Percentiles rank a stretch among this genome's conserved stretches.
Evolutionary conservation across 2,888 invertebrate genomes (phyloP).

Genomic region (Cyclophora punctaria): DNA sequence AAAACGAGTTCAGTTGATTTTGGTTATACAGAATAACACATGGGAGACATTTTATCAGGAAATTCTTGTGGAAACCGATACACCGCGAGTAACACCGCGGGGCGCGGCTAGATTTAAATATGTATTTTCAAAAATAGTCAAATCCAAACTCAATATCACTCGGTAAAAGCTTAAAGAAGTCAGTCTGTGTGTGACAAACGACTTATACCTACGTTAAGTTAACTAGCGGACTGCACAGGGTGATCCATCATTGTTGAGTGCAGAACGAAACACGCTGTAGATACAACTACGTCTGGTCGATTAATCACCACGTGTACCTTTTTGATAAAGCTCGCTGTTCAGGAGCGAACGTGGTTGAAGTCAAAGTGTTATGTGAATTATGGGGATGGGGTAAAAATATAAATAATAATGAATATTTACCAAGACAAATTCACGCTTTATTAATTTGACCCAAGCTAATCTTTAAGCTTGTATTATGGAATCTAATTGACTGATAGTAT

Average conservation of each 20-base stretch:
- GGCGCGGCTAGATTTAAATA: too few species aligned
- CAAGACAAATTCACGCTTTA: background rate
- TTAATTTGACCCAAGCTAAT: background rate
- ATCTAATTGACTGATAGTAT: too few species aligned
- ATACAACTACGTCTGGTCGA: slow-evolving; percentile 52
- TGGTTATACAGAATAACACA: too few species aligned
- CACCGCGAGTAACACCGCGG: too few species aligned
- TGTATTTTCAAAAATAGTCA: too few species aligned
- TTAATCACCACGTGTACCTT: slow-evolving; percentile 52
- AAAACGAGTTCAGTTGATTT: too few species aligned
- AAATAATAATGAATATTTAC: too few species aligned
- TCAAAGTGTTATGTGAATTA: too few species aligned
- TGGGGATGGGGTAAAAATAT: too few species aligned
- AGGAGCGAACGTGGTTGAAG: background rate
- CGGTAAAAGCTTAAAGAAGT: background rate
- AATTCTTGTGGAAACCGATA: too few species aligned
- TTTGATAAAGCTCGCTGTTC: slow-evolving; percentile 27
- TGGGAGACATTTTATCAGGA: too few species aligned
- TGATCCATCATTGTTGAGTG: slow-evolving; percentile 58
- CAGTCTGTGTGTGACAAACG: slow-evolving; percentile 35
- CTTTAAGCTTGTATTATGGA: too few species aligned
- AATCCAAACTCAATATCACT: background rate
- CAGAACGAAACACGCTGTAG: slow-evolving; percentile 53
- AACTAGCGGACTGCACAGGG: slow-evolving; percentile 39
- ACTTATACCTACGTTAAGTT: slow-evolving; percentile 33